These are phyloP conservation scores for Euschistus heros DNA, from an alignment of 1,140 invertebrate species.

Conservation along the genomic window DNA sequence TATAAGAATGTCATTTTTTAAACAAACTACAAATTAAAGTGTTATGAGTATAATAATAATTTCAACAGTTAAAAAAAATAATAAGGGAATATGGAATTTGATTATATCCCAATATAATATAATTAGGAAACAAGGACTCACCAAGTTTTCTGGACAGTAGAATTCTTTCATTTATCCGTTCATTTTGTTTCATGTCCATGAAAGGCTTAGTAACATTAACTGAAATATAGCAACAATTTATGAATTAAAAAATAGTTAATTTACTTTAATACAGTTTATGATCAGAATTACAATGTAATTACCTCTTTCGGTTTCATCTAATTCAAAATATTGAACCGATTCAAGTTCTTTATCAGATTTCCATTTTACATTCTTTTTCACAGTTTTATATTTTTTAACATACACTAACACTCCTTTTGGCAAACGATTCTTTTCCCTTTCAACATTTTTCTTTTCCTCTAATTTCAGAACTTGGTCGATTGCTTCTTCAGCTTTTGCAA, in stretches of 20 bases:
- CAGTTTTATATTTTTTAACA: conserved; percentile 53
- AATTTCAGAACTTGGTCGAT: conserved; percentile 28
- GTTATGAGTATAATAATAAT: not conserved
- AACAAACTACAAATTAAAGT: not conserved
- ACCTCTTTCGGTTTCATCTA: conserved; percentile 84
- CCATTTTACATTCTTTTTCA: conserved; percentile 76
- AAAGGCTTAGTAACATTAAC: conserved; percentile 89
- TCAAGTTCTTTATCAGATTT: conserved; percentile 66
- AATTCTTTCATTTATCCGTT: conserved; percentile 70
- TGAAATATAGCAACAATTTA: conserved; percentile 31
- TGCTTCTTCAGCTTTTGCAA: conserved; percentile 30
- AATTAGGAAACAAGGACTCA: conserved; percentile 34
- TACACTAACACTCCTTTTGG: conserved; percentile 52
- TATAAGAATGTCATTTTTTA: too few relatives aligned
- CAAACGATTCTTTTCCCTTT: conserved; percentile 34
- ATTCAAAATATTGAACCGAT: conserved; percentile 75
- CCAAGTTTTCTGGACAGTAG: conserved; percentile 63
- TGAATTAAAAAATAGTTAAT: conserved; percentile 1
- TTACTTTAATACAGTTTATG: not conserved
- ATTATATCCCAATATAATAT: conserved; percentile 24
- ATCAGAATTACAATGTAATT: conserved; percentile 16
- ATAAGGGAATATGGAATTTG: conserved; percentile 2
- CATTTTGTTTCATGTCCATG: conserved; percentile 83
- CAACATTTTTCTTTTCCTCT: conserved; percentile 26
- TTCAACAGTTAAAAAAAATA: conserved; percentile 4